Conservation (phyloP, 2,113 vertebrate species). For the Suricata suricatta region DNA sequence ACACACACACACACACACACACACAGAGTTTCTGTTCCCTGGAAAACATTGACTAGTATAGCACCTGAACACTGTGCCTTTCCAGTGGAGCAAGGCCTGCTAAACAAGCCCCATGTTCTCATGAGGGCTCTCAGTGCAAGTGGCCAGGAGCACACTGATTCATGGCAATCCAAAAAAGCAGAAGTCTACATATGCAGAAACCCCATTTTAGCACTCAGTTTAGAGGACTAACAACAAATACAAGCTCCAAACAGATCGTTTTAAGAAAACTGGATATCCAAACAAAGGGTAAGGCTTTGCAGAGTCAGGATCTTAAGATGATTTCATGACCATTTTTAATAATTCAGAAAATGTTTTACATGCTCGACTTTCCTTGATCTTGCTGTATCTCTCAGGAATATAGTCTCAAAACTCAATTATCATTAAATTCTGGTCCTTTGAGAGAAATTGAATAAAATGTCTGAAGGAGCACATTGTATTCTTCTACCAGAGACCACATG, state of each 20-base stretch:
- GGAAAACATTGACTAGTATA: background rate
- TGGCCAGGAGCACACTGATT: background rate
- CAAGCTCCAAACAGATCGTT: conserved; percentile 37
- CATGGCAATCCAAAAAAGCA: background rate
- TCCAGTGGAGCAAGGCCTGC: background rate
- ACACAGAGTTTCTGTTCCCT: background rate
- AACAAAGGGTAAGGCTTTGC: conserved; percentile 8
- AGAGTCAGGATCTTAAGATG: conserved; percentile 9
- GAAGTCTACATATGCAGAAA: background rate
- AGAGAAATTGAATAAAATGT: background rate
- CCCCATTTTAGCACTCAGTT: background rate
- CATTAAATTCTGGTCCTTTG: conserved; percentile 46
- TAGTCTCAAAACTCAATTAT: conserved; percentile 45
- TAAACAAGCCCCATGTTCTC: background rate
- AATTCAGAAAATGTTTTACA: conserved; percentile 45
- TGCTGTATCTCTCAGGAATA: conserved; percentile 6
- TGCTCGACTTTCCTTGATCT: conserved; percentile 40
- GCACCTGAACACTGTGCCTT: background rate
- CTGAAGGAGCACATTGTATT: background rate
- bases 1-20: background rate
- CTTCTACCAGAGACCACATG: background rate
- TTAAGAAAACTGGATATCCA: conserved; percentile 34
- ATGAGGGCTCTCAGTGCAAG: background rate
- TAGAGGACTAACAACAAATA: background rate
- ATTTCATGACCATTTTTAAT: conserved; percentile 53